These are phyloP conservation scores for Alcedo quadribrachys DNA, from an alignment of 2,797 vertebrate genomes.

Conservation along the genomic window DNA sequence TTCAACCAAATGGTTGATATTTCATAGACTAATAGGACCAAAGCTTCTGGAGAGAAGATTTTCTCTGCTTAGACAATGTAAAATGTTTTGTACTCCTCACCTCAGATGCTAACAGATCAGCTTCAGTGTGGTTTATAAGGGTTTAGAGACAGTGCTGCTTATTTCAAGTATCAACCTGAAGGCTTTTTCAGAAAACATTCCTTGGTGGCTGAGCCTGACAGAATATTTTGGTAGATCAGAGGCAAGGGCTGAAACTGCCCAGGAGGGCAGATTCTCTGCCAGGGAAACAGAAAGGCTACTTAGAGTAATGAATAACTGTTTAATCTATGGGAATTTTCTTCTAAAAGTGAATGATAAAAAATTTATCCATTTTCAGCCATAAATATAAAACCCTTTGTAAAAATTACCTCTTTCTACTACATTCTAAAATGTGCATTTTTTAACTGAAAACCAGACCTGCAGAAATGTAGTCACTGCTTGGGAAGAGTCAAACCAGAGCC, in stretches of 20 bases:
- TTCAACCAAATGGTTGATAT: neutral
- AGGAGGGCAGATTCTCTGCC: neutral
- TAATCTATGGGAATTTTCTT: slow-evolving; percentile 36
- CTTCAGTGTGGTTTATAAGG: neutral
- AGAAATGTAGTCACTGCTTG: neutral
- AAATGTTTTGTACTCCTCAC: neutral
- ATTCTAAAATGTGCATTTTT: slow-evolving; percentile 57
- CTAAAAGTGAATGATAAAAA: slow-evolving; percentile 60
- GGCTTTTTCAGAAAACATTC: neutral
- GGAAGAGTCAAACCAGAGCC: neutral
- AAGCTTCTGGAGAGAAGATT: neutral
- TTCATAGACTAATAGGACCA: neutral
- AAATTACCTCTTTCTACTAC: slow-evolving; percentile 25
- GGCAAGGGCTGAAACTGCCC: neutral
- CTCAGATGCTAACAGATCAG: neutral
- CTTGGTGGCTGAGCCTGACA: neutral
- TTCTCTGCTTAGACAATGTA: neutral
- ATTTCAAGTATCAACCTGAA: neutral
- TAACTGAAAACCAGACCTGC: slow-evolving; percentile 26
- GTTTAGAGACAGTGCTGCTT: neutral
- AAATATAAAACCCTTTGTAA: slow-evolving; percentile 49
- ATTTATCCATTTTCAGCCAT: slow-evolving; percentile 55
- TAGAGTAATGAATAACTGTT: slow-evolving; percentile 35
- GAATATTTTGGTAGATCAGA: neutral
- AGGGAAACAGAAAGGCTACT: neutral